Conservation (phyloP, 2,888 invertebrate genomes). For the Synergus itoensis region DNA sequence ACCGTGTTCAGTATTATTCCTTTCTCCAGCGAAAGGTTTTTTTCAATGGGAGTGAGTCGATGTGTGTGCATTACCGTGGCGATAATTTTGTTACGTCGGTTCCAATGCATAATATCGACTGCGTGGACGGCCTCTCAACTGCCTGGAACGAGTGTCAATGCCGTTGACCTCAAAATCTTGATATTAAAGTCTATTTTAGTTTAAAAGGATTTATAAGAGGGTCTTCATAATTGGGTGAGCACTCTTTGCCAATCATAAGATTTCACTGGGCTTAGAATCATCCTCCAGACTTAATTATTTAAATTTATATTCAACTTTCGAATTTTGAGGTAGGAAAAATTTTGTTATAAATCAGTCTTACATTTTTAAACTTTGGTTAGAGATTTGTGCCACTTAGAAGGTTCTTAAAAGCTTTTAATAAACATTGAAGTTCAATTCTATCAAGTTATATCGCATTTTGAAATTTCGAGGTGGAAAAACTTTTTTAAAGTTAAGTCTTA, state of each 20-base stretch:
- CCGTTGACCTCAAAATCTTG: slow-evolving; percentile 38
- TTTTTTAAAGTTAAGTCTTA: no score
- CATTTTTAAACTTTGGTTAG: no score
- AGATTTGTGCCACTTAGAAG: no score
- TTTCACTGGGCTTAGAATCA: background rate
- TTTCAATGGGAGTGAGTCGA: background rate
- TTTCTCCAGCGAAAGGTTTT: slow-evolving; percentile 5
- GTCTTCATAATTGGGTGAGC: background rate
- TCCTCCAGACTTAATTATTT: background rate
- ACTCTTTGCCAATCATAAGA: background rate
- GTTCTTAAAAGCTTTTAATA: no score
- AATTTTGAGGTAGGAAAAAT: no score
- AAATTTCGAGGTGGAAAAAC: no score
- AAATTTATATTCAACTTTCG: no score
- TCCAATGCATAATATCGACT: slow-evolving; percentile 19
- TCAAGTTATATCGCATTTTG: no score
- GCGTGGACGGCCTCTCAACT: slow-evolving; percentile 5
- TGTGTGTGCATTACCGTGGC: slow-evolving; percentile 4
- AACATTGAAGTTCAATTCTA: no score
- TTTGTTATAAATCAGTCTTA: no score
- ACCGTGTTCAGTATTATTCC: background rate
- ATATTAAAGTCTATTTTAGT: background rate
- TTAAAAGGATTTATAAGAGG: background rate
- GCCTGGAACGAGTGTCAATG: slow-evolving; percentile 32
- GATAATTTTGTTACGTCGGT: slow-evolving; percentile 26